Conservation (phyloP, 2,888 invertebrate genomes). For the Dryomyza anilis region DNA sequence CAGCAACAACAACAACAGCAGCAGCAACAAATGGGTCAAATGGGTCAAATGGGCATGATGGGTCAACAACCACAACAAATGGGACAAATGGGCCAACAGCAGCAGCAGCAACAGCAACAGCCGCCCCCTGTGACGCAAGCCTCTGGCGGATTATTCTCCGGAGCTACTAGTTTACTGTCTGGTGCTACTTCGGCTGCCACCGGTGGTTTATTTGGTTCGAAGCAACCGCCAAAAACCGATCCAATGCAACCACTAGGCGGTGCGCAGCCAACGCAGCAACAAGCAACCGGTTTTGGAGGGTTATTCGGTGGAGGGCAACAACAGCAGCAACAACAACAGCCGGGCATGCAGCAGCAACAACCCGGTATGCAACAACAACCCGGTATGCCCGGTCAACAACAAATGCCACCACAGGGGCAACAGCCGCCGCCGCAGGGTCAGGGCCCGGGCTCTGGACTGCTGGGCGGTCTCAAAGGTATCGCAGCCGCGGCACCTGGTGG, state of each 20-base stretch:
- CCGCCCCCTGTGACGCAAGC: slow-evolving; percentile 57
- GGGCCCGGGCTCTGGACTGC: slow-evolving; percentile 79
- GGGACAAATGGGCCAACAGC: slow-evolving; percentile 39
- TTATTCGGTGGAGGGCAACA: slow-evolving; percentile 47
- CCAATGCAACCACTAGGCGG: slow-evolving; percentile 64
- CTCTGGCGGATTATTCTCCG: slow-evolving; percentile 60
- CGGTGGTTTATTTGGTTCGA: slow-evolving; percentile 61
- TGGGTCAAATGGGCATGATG: slow-evolving; percentile 32
- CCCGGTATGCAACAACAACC: slow-evolving; percentile 53
- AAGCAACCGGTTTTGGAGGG: slow-evolving; percentile 53
- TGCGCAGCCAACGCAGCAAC: slow-evolving; percentile 61
- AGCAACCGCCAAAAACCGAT: slow-evolving; percentile 62
- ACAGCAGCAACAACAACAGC: slow-evolving; percentile 58
- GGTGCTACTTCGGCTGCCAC: slow-evolving; percentile 63
- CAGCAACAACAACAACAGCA: slow-evolving; percentile 34
- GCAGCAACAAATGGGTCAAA: slow-evolving; percentile 27
- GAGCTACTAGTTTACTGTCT: slow-evolving; percentile 61
- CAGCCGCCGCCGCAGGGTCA: slow-evolving; percentile 57
- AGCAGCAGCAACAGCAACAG: slow-evolving; percentile 52
- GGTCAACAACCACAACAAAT: slow-evolving; percentile 46
- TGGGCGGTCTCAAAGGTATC: slow-evolving; percentile 87
- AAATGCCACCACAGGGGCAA: slow-evolving; percentile 60
- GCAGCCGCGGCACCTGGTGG: slow-evolving; percentile 86
- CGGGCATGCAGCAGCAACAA: slow-evolving; percentile 47
- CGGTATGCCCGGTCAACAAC: slow-evolving; percentile 48